Conservation (phyloP, 2,888 invertebrate species). For the Platycnemis pennipes region DNA sequence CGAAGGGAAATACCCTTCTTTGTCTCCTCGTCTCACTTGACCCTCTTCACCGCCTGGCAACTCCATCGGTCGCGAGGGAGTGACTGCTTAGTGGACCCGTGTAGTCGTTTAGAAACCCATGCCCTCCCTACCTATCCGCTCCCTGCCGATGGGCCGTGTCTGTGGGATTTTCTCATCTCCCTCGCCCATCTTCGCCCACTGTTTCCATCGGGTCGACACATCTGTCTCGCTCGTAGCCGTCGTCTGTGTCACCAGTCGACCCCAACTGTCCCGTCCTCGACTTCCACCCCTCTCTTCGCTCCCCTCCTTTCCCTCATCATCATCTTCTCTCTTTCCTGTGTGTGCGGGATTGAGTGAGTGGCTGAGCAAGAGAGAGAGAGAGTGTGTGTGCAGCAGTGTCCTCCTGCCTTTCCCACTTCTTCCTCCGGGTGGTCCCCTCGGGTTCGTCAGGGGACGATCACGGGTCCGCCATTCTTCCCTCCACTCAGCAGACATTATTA, state of each 20-base stretch:
- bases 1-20: neutral
- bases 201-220: neutral
- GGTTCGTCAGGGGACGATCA: neutral
- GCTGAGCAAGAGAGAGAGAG: neutral
- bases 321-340: neutral
- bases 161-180: conserved; percentile 11
- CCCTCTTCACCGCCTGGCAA: conserved; percentile 1
- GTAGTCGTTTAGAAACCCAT: neutral
- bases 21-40: neutral
- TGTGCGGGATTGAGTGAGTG: neutral
- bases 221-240: neutral
- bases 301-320: neutral
- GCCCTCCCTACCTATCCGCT: neutral
- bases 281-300: neutral
- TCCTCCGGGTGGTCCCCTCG: neutral
- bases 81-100: neutral
- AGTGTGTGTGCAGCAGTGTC: neutral
- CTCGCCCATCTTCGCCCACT: neutral
- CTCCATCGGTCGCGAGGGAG: neutral
- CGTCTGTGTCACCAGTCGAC: neutral
- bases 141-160: neutral
- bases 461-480: neutral
- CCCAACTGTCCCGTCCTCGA: too few species aligned
- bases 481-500: too few species aligned
- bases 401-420: neutral